A percentile compares a stretch with the other conserved stretches of the same genome.
Evolutionary conservation across 2,797 vertebrate species (phyloP).

Genomic region (Artibeus jamaicensis): DNA sequence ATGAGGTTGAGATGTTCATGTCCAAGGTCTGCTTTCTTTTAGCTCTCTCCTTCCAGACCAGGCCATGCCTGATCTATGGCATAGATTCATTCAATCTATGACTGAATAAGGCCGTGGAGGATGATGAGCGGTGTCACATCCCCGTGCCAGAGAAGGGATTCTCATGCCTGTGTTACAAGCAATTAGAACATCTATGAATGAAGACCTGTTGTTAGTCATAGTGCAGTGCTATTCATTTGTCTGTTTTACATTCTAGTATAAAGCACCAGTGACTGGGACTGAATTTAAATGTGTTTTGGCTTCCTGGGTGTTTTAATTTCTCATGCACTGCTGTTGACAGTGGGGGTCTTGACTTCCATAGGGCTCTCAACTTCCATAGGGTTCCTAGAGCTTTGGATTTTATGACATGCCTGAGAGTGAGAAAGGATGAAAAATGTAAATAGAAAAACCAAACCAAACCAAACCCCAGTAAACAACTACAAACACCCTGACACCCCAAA

Average conservation of each 20-base stretch:
- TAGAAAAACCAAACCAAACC: not conserved
- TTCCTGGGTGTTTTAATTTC: not conserved
- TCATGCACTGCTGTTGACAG: not conserved
- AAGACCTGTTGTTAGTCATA: not conserved
- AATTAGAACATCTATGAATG: accelerated
- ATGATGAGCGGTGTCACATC: accelerated
- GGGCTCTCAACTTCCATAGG: accelerated
- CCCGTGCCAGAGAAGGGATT: not conserved
- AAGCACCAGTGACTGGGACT: not conserved
- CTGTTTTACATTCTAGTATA: not conserved
- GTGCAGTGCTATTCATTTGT: not conserved
- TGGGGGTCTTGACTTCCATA: not conserved
- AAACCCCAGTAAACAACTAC: not conserved
- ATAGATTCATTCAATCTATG: too few species aligned
- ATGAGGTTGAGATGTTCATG: not conserved
- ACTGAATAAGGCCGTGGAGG: accelerated
- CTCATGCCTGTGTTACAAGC: not conserved
- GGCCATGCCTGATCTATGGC: accelerated
- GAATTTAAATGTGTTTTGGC: not conserved
- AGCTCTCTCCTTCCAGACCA: not conserved
- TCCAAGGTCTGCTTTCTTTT: accelerated
- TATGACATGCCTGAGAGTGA: not conserved
- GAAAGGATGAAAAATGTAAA: not conserved
- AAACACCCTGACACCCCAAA: accelerated
- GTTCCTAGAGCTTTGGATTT: not conserved